Base-by-base conservation (phyloP, 2,113 vertebrate genomes). In the Malurus alboscapulatus region DNA sequence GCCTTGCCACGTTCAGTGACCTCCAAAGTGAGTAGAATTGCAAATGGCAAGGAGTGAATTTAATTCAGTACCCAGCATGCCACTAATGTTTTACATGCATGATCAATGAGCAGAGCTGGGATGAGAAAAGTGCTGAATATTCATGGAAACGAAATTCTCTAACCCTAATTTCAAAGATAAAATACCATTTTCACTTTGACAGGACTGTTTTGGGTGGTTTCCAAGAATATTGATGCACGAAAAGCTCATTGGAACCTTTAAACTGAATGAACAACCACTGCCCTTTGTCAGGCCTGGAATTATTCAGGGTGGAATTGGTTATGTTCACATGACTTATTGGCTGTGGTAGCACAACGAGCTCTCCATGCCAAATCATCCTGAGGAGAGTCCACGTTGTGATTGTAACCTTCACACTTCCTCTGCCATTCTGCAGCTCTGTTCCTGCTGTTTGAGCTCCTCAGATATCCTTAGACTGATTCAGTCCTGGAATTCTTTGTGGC, bases 81-180 rank as follows among this genome's bases (percentile, higher is more conserved):
- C 76, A 65, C 90, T 95, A 78, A 92, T 79, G 82, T 91, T 91
- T 85, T 65, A 96, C 85, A 85, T 77, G 75, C 91, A 81, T 96
- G 97, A 96, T 95, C 96, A 89, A 94, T 93, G 86, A 96, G 95
- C 57, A 84, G 86, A 86, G 80, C 81, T 6, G 7, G 65, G 88
- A 94, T 81, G 89, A 80, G 74, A 89, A 81, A 95, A 94, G 76
- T 74, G 92, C 77, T 95, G 93, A 96, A 95, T 96, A 96, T 95
- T 94, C 92, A 97, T 87, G 77, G 84, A 32, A 91, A 61, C 89
- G 30, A 81, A 89, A 90, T 88, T 89, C 65, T 90, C 90, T 95
- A 97, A 95, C 94, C 89, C 95, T 94, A 95, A 91, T 88, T 94
- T 87, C 71, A 63, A 95, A 97, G 95, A 84, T 80, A 93, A 93